Percentiles rank a stretch among this genome's conserved stretches.
Conservation (phyloP, 2,113 vertebrate species). For the Myrmecobius fasciatus region DNA sequence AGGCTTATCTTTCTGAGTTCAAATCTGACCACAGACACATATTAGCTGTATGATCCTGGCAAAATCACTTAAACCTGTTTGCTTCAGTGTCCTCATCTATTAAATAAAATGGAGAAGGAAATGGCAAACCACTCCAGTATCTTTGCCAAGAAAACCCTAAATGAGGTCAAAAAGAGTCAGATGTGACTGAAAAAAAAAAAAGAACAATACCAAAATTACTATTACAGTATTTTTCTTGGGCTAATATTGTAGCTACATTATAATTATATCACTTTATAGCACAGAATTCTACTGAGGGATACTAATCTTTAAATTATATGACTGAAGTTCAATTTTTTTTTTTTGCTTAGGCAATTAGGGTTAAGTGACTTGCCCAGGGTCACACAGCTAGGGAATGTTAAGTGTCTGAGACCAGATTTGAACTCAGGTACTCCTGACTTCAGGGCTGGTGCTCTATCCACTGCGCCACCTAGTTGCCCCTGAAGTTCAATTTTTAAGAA, state of each 20-base stretch:
- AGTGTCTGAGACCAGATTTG: too few relatives aligned
- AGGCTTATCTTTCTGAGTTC: too few relatives aligned
- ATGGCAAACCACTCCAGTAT: background rate
- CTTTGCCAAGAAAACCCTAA: background rate
- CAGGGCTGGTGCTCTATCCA: too few relatives aligned
- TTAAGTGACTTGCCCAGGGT: too few relatives aligned
- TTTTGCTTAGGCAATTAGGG: too few relatives aligned
- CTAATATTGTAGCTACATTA: conserved; percentile 30
- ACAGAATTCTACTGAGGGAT: conserved; percentile 14
- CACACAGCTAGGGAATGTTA: too few relatives aligned
- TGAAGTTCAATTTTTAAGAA: background rate
- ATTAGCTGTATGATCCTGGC: background rate
- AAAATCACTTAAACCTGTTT: background rate
- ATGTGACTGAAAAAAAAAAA: background rate
- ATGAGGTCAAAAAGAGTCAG: background rate
- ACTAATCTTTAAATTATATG: background rate
- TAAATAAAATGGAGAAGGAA: background rate
- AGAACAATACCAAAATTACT: background rate
- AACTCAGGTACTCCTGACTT: too few relatives aligned
- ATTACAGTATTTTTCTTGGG: background rate
- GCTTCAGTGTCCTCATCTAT: too few relatives aligned
- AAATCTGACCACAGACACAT: background rate
- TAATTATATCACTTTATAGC: background rate
- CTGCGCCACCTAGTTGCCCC: too few relatives aligned
- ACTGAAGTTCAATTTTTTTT: too few relatives aligned